phyloP scores from a whole-genome alignment of 2,113 vertebrate genomes.

The Stegostoma tigrinum region DNA sequence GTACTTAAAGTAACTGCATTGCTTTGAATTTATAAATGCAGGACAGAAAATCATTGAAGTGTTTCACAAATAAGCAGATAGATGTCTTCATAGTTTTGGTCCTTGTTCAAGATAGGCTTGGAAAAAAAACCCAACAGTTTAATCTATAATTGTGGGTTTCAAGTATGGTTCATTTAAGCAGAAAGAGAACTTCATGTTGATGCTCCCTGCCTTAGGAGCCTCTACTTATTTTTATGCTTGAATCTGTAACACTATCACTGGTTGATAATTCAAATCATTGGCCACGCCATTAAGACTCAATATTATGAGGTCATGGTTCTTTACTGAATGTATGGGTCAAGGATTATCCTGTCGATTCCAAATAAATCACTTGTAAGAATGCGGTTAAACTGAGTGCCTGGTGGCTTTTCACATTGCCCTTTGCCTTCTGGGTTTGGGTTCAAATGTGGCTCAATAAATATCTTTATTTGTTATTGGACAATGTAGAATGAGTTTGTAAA shows the following conservation, averaged over 20 bases:
- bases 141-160: neutral
- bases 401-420: neutral
- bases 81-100: neutral
- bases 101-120: neutral
- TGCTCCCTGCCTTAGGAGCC: neutral
- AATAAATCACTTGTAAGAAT: neutral
- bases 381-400: neutral
- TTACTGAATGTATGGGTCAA: neutral
- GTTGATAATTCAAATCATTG: neutral
- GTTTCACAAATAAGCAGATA: neutral
- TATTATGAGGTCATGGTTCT: neutral
- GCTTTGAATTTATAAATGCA: slow-evolving; percentile 7
- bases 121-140: neutral
- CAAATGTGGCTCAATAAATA: neutral
- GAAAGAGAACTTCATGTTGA: neutral
- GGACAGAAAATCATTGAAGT: neutral
- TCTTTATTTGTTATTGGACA: neutral
- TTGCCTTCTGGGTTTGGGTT: neutral
- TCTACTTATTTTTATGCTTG: neutral
- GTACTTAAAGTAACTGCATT: neutral
- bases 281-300: neutral
- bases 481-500: neutral
- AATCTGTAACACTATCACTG: neutral
- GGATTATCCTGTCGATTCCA: neutral
- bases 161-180: neutral